Evolutionary conservation across 2,113 vertebrate genomes (phyloP).

Genomic region (Pantherophis guttatus): DNA sequence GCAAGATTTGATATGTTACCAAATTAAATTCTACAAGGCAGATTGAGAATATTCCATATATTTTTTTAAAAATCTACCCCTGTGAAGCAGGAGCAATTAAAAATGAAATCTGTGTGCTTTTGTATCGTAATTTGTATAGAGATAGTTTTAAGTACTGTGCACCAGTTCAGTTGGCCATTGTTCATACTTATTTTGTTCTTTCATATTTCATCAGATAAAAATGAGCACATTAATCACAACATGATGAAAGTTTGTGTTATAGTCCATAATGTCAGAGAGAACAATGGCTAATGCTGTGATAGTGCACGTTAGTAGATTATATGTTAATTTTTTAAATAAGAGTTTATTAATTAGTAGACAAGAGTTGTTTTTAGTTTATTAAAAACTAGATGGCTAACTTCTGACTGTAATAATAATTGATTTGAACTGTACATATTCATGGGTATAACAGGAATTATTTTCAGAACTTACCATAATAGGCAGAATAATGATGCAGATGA

Average conservation of each 20-base stretch:
- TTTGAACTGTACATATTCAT: neutral
- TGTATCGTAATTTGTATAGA: neutral
- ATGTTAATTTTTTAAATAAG: neutral
- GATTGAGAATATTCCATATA: neutral
- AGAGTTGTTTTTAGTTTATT: neutral
- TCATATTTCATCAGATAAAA: neutral
- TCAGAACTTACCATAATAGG: neutral
- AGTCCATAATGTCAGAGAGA: neutral
- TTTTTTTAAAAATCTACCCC: neutral
- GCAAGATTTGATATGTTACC: neutral
- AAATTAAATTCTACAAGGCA: neutral
- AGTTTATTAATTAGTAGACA: neutral
- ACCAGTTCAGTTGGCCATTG: neutral
- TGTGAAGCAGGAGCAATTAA: neutral
- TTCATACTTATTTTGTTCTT: neutral
- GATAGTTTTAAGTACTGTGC: neutral
- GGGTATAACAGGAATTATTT: neutral
- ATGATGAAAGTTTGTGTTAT: neutral
- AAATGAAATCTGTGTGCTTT: neutral
- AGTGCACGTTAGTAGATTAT: neutral
- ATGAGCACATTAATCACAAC: neutral
- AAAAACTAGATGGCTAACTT: neutral
- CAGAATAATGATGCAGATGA: neutral
- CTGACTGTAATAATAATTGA: neutral
- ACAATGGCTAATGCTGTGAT: neutral